Evolutionary conservation across 2,797 vertebrate genomes (phyloP).

Genomic region (Avahi laniger): DNA sequence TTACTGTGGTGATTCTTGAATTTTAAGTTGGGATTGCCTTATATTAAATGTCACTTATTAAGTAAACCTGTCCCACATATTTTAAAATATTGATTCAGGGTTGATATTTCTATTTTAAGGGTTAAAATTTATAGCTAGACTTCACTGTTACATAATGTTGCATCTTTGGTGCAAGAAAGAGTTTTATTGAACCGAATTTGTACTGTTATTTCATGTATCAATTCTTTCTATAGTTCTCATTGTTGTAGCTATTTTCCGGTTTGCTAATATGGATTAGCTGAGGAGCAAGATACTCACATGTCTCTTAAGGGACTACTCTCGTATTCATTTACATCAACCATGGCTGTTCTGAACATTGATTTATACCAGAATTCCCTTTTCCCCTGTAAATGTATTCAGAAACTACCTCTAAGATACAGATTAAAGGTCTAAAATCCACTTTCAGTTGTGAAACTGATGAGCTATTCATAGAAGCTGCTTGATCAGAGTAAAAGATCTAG

Average conservation of each 20-base stretch:
- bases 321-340: conserved; percentile 55
- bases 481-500: conserved; percentile 22
- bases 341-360: conserved; percentile 55
- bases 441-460: conserved; percentile 54
- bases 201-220: not conserved
- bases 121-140: not conserved
- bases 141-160: not conserved
- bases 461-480: conserved; percentile 58
- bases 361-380: conserved; percentile 7
- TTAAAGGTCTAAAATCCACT: conserved; percentile 68
- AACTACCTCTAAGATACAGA: conserved; percentile 45
- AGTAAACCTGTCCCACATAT: not conserved
- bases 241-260: not conserved
- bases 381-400: conserved; percentile 54
- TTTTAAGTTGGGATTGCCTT: not conserved
- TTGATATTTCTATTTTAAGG: conserved; percentile 20
- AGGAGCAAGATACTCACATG: not conserved
- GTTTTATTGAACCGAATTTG: not conserved
- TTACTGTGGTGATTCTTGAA: not conserved
- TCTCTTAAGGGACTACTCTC: conserved; percentile 39
- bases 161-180: conserved; percentile 21
- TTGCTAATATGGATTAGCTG: not conserved
- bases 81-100: not conserved
- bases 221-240: not conserved
- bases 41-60: not conserved